Conservation (phyloP, 2,888 invertebrate genomes). For the Troglohyphantes excavatus region DNA sequence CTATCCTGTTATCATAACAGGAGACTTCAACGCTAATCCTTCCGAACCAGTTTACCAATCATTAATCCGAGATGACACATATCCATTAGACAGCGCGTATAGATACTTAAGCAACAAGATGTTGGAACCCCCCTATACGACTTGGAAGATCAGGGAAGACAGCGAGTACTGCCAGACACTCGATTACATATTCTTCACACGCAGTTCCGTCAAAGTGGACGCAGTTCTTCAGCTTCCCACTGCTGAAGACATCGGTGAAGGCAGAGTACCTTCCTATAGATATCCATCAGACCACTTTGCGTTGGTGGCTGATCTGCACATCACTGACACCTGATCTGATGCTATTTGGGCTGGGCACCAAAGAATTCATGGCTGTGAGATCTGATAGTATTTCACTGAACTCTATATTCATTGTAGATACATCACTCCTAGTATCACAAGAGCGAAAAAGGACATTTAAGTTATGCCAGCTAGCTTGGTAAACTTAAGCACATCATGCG, state of each 20-base stretch:
- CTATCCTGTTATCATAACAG: slow-evolving; percentile 87
- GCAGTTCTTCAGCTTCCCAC: slow-evolving; percentile 86
- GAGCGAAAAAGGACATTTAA: not conserved
- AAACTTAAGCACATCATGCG: not conserved
- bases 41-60: slow-evolving; percentile 88
- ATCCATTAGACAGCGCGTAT: slow-evolving; percentile 82
- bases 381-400: not conserved
- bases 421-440: not conserved
- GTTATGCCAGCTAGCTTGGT: not conserved
- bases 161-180: slow-evolving; percentile 88
- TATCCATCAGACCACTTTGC: slow-evolving; percentile 92
- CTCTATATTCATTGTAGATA: not conserved
- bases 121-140: slow-evolving; percentile 88
- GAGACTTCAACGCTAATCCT: slow-evolving; percentile 90
- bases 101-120: slow-evolving; percentile 80
- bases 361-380: not conserved
- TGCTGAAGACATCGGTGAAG: slow-evolving; percentile 87
- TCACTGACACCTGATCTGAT: slow-evolving; percentile 14
- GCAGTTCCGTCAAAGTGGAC: slow-evolving; percentile 85
- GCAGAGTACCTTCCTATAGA: slow-evolving; percentile 87
- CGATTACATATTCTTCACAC: slow-evolving; percentile 88
- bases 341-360: not conserved
- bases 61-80: slow-evolving; percentile 81
- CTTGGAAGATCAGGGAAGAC: slow-evolving; percentile 89
- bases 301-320: slow-evolving; percentile 83